These are phyloP conservation scores for Nineta flava DNA, from an alignment of 2,888 invertebrate genomes.

Conservation along the genomic window DNA sequence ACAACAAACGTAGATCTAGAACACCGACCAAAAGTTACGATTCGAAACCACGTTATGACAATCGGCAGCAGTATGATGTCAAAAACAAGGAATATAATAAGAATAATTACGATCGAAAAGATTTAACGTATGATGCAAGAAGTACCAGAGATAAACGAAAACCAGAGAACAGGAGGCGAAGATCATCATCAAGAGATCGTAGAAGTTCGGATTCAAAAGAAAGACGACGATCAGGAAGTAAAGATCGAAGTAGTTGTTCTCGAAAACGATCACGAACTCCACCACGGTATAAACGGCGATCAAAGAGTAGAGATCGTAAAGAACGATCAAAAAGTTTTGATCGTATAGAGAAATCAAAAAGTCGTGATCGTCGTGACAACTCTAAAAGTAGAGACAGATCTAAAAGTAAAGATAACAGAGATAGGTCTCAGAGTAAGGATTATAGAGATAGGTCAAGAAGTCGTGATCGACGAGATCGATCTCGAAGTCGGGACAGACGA, in stretches of 20 bases:
- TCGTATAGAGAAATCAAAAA: background rate
- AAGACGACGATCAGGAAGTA: background rate
- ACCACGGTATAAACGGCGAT: background rate
- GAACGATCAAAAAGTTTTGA: background rate
- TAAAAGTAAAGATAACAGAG: constrained; percentile 12
- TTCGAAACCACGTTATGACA: background rate
- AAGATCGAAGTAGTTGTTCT: no score
- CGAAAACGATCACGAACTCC: background rate
- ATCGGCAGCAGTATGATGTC: no score
- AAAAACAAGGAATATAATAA: background rate
- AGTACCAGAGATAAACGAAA: constrained; percentile 6
- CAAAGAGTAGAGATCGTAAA: background rate
- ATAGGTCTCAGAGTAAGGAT: constrained; percentile 6
- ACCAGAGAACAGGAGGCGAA: background rate
- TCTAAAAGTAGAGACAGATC: constrained; percentile 9
- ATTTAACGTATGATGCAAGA: constrained; percentile 8
- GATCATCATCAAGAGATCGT: background rate
- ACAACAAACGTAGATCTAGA: background rate
- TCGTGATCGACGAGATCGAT: constrained; percentile 18
- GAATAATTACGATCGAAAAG: constrained; percentile 6
- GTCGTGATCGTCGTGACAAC: constrained; percentile 4
- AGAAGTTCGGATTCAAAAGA: background rate
- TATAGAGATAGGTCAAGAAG: constrained; percentile 13
- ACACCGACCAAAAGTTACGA: background rate
- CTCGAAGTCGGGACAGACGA: constrained; percentile 20